Conservation (phyloP, 2,888 invertebrate genomes). For the Orthosia incerta region DNA sequence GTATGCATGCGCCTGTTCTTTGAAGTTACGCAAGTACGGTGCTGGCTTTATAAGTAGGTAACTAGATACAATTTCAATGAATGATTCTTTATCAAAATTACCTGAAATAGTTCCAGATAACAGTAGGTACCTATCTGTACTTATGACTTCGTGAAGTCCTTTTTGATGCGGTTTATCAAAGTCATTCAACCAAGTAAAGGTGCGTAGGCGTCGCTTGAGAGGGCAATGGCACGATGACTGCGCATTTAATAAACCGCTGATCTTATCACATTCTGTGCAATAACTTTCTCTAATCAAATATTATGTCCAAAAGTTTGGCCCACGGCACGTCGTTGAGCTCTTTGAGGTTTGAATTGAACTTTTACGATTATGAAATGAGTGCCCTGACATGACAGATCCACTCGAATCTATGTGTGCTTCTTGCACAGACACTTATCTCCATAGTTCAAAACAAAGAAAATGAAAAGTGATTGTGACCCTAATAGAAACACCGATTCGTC, state of each 20-base stretch:
- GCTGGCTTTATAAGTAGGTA: background rate
- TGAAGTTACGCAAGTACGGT: no score
- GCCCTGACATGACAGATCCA: background rate
- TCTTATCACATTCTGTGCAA: conserved; percentile 18
- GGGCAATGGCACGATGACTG: conserved; percentile 1
- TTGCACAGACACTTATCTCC: background rate
- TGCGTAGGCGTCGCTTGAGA: background rate
- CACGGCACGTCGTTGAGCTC: background rate
- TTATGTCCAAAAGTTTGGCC: background rate
- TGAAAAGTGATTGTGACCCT: no score
- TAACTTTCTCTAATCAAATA: conserved; percentile 10
- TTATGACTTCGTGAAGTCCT: conserved; percentile 9
- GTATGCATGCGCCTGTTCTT: no score
- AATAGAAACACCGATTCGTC: background rate
- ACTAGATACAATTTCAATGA: background rate
- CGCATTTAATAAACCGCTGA: background rate
- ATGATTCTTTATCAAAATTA: background rate
- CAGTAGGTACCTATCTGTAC: background rate
- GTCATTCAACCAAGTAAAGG: background rate
- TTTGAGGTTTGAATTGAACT: background rate
- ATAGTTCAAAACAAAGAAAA: background rate
- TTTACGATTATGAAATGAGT: background rate
- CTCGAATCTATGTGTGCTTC: background rate
- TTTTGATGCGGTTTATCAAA: conserved; percentile 1
- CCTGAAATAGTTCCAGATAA: conserved; percentile 9